Conservation (phyloP, 1,140 invertebrate genomes). For the Nixonia krombeini region DNA sequence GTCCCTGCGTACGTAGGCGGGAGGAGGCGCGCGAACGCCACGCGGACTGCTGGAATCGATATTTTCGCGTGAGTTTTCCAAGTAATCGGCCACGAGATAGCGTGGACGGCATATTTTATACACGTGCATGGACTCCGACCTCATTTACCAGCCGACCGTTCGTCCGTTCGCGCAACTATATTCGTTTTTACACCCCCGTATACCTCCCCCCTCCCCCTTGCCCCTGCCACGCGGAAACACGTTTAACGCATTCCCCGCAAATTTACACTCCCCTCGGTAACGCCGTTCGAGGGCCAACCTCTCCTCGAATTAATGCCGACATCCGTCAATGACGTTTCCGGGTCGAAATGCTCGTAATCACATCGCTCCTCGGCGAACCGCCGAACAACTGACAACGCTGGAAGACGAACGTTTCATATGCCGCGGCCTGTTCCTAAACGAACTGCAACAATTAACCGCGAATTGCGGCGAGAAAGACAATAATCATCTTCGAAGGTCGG, state of each 20-base stretch:
- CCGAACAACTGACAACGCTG: no score
- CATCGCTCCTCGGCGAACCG: no score
- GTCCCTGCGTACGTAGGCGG: slow-evolving; percentile 20
- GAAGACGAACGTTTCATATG: no score
- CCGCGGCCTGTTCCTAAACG: no score
- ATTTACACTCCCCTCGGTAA: not conserved
- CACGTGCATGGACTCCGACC: slow-evolving; percentile 29
- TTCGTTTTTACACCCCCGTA: slow-evolving; percentile 15
- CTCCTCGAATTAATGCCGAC: no score
- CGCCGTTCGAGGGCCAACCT: no score
- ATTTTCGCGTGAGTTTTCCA: slow-evolving; percentile 69
- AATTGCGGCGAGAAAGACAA: not conserved
- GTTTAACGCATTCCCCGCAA: slow-evolving; percentile 8
- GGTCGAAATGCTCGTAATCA: no score
- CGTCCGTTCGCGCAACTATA: not conserved
- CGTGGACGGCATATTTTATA: slow-evolving; percentile 64
- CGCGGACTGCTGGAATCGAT: slow-evolving; percentile 51
- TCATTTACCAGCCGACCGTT: slow-evolving; percentile 30
- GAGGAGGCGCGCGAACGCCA: slow-evolving; percentile 1
- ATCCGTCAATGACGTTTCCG: no score
- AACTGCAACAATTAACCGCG: not conserved
- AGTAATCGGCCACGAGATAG: slow-evolving; percentile 64
- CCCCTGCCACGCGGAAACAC: no score
- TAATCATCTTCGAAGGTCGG: not conserved
- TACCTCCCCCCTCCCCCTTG: slow-evolving; percentile 14